Base-by-base conservation (phyloP, 2,113 vertebrate genomes). In the Periophthalmodon schlosseri region DNA sequence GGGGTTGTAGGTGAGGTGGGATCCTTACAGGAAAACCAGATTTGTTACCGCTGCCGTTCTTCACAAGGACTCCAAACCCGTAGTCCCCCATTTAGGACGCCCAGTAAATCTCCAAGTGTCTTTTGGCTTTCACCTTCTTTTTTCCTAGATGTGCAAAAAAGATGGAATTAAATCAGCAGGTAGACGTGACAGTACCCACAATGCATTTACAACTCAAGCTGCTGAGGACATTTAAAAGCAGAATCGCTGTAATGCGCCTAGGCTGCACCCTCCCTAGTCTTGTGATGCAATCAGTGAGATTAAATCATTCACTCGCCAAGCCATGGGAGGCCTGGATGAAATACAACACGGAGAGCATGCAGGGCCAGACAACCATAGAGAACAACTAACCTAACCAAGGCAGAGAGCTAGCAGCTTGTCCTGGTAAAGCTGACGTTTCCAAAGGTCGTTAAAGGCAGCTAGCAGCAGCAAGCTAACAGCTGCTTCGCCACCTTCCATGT, bases 11-110 rank as follows among this genome's bases (percentile, higher is more conserved):
- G 94, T 99, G 97, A 85, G 97, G 97, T 91, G 98, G 98, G 93
- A 98, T 98, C 91, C 98, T 93, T 88, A 98, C 96, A 84, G 98
- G 97, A 95, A 99, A 99, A 94, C 96, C 95, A 89, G 97, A 96
- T 94, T 99, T 99, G 93, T 96, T 99, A 92, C 96, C 95, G 84
- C 96, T 95, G 93, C 97, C 96, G 95, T 97, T 99, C 95, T 99
- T 98, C 91, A 99, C 96, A 95, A 99, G 94, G 94, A 98, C 97
- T 95, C 97, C 97, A 93, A 99, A 99, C 94, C 96, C 97, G 97
- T 99, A 99, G 97, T 99, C 98, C 95, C 97, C 98, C 98, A 99
- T 99, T 97, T 97, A 97, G 95, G 90, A 93, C 88, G 82, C 85
- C 76, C 92, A 86, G 85, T 84, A 85, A 79, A 86, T 89, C 77